A percentile compares a stretch with the other conserved stretches of the same genome.
Conservation (phyloP, 2,797 vertebrate species). For the Pyrocephalus nanus region DNA sequence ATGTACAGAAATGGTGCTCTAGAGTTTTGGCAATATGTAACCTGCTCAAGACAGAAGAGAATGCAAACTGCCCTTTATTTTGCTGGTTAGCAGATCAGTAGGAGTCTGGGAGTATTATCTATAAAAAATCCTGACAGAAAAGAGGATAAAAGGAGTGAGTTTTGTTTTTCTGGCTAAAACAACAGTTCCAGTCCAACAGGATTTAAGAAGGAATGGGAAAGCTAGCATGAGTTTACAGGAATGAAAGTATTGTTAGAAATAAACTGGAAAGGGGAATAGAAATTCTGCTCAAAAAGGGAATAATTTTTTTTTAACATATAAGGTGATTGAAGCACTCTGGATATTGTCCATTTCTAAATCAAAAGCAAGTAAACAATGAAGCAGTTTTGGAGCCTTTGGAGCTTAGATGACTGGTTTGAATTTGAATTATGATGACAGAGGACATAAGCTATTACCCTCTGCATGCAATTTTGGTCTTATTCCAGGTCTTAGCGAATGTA, state of each 20-base stretch:
- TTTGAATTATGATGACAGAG: neutral
- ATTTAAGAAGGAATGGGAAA: neutral
- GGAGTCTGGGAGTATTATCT: neutral
- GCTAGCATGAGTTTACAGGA: neutral
- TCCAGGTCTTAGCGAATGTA: neutral
- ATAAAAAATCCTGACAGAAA: neutral
- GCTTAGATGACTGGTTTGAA: neutral
- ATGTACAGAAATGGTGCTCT: neutral
- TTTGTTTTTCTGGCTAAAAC: neutral
- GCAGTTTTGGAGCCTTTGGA: neutral
- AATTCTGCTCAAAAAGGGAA: neutral
- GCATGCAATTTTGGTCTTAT: slow-evolving; percentile 19
- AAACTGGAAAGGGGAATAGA: neutral
- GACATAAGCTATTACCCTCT: slow-evolving; percentile 4
- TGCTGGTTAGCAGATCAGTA: neutral
- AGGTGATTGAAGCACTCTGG: neutral
- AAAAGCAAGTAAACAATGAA: neutral
- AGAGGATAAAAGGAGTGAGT: neutral
- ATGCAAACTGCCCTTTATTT: neutral
- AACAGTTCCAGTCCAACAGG: neutral
- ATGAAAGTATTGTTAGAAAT: neutral
- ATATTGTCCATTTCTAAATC: neutral
- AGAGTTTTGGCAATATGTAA: neutral
- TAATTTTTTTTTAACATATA: neutral
- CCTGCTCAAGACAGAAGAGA: neutral